These are phyloP conservation scores for Thamnophis sirtalis DNA, from an alignment of 2,113 vertebrate species.

Conservation along the genomic window DNA sequence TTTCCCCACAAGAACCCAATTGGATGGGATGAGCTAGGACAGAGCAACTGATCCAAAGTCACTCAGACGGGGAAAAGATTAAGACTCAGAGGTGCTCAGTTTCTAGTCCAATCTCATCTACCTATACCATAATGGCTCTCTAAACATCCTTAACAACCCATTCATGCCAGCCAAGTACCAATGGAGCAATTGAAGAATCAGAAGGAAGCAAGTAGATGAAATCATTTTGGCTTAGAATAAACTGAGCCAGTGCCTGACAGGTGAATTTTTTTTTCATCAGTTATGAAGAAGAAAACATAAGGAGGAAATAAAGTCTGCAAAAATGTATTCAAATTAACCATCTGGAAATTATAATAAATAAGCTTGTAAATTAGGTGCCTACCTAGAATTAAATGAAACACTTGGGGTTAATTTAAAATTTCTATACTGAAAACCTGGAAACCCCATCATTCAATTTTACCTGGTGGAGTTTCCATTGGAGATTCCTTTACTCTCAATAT, in stretches of 20 bases:
- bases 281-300: not conserved
- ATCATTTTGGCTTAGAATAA: not conserved
- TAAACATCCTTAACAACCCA: not conserved
- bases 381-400: conserved; percentile 23
- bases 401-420: conserved; percentile 33
- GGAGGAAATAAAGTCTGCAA: not conserved
- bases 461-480: not conserved
- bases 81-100: not conserved
- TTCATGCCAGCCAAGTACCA: not conserved
- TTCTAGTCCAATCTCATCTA: not conserved
- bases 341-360: conserved; percentile 23
- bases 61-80: not conserved
- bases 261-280: not conserved
- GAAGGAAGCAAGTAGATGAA: not conserved
- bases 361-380: conserved; percentile 12
- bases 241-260: not conserved
- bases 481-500: conserved; percentile 15
- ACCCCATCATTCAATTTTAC: conserved; percentile 26
- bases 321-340: conserved; percentile 4
- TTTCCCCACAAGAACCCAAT: not conserved
- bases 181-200: not conserved
- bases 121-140: not conserved
- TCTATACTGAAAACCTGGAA: conserved; percentile 9
- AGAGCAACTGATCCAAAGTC: not conserved
- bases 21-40: not conserved